Base-by-base conservation (phyloP, 2,797 vertebrate species). In the Sternotherus odoratus region DNA sequence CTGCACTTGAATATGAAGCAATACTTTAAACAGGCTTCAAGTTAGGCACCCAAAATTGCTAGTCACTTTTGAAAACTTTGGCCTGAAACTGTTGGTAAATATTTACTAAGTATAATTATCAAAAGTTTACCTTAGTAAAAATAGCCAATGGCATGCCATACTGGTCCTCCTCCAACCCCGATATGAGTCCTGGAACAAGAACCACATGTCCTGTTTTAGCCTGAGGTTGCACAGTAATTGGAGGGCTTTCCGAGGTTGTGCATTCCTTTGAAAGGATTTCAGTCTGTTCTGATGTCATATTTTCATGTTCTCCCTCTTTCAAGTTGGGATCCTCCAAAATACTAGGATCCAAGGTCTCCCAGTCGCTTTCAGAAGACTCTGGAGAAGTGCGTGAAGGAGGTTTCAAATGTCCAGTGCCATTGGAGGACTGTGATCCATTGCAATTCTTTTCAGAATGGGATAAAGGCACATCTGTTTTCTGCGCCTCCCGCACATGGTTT, bases 201-300 rank as follows among this genome's bases (percentile, higher is more conserved):
- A 97, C 94, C 0, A 91, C 69, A 6, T 99, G 98, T 12, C 98
- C 97, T 1, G 96, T 95, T 8, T 97, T 98, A 11, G 99, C 97
- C 90, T 99, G 99, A 12, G 99, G 99, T 96, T 99, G 99, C 83
- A 99, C 98, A 1, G 99, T 99, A 97, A 99, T 99, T 2, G 99
- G 99, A 63, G 98, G 96, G 79, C 97, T 98, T 26, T 98, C 96
- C 0, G 98, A 97, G 90, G 85, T 92, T 21, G 66, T 0, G 1
- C 87, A 82, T 81, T 98, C 97, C 21, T 98, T 96, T 3, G 87
- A 90, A 78, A 98, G 97, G 21, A 95, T 94, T 79, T 98, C 97
- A 5, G 5, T 95, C 49, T 95, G 95, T 85, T 98, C 97, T 0
- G 93, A 84, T 2, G 82, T 48, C 66, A 51, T 54, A 4, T 46